Base-by-base conservation (phyloP, 2,797 vertebrate species). In the Ptychobarbus kaznakovi region DNA sequence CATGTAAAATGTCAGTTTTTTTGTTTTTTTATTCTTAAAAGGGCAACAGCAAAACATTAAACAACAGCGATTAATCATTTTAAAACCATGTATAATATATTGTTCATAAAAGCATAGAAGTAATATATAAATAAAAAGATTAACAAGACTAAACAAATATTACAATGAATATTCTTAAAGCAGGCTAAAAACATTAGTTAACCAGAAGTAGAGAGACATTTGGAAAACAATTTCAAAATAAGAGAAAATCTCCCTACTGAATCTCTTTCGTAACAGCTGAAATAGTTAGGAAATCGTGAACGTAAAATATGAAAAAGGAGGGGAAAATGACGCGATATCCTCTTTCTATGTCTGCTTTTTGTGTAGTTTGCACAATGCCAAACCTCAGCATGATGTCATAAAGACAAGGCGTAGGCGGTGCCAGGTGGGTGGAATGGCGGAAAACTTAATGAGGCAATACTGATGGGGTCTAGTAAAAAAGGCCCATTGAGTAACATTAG, bases 371-470 rank as follows among this genome's bases (percentile, higher is more conserved):
- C 83, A 75, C 63, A 88, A 86, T 66, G 22, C 70, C 53, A 80
- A 85, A 86, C 63, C 65, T 81, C 80, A 82, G 63, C 58, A 61
- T 65, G 76, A 90, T 76, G 86, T 86, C 86, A 85, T 46, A 65
- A 63, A 80, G 81, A 20, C 83, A 69, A 73, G 46, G 65, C 63
- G 86, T 89, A 76, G 88, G 86, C 73, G 38, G 80, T 68, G 65
- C 35, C 80, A 78, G 76, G 88, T 89, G 88, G 90, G 90, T 80
- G 89, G 87, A 90, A 89, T 87, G 75, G 83, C 74, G 66, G 73
- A 86, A 68, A 82, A 56, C 66, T 85, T 89, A 90, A 90, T 89
- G 90, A 89, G 87, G 80, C 84, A 81, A 83, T 51, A 44, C 80
- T 82, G 81, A 88, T 87, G 74, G 79, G 74, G 51, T 77, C 56